phyloP scores from a whole-genome alignment of 2,888 invertebrate species.

The Agrotis ipsilon region DNA sequence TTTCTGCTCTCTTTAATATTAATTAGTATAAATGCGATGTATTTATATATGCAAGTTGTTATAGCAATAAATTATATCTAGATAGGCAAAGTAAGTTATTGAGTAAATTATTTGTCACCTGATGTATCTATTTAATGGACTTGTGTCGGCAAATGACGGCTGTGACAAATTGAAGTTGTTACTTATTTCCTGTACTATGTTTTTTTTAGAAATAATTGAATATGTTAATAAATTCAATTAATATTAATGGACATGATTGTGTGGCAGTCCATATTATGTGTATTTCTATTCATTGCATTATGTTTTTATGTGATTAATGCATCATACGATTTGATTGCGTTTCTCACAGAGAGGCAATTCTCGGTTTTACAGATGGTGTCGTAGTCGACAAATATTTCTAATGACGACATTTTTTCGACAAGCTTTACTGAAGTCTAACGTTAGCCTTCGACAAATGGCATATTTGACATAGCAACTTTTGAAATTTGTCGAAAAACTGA shows the following conservation, averaged over 20 bases:
- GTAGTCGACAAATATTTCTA: no score
- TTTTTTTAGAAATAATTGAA: conserved; percentile 6
- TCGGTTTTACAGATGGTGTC: no score
- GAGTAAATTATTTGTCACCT: conserved; percentile 54
- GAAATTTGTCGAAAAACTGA: no score
- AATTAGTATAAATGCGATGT: conserved; percentile 42
- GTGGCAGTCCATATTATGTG: neutral
- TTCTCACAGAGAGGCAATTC: no score
- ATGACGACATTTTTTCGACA: no score
- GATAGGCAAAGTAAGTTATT: conserved; percentile 32
- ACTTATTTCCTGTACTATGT: conserved; percentile 13
- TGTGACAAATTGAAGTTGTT: conserved; percentile 53
- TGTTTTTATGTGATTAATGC: no score
- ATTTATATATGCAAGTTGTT: conserved; percentile 44
- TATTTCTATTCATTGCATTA: no score
- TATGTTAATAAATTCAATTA: neutral
- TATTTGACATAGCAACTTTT: no score
- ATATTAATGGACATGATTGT: neutral
- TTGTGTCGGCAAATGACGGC: conserved; percentile 27
- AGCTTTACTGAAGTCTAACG: no score
- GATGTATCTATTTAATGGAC: conserved; percentile 34
- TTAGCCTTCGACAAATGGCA: no score
- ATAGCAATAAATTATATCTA: conserved; percentile 50
- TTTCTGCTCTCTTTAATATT: conserved; percentile 49
- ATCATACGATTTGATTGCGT: no score